Conservation (phyloP, 2,113 vertebrate species). For the Trinectes maculatus region DNA sequence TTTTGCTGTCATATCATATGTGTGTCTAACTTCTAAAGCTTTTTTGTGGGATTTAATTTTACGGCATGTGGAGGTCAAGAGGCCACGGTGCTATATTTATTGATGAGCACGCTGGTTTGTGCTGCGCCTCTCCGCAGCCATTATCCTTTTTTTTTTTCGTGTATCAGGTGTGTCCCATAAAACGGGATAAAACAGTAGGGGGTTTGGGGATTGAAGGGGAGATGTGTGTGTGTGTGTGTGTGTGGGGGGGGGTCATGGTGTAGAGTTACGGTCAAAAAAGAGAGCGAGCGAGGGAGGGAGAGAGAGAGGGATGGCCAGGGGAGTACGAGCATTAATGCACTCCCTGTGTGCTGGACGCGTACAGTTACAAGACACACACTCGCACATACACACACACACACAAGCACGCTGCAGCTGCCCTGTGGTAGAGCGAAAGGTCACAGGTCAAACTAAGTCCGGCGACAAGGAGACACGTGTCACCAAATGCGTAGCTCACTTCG, state of each 20-base stretch:
- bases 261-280: constrained; percentile 69
- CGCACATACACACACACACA: constrained; percentile 51
- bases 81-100: constrained; percentile 23
- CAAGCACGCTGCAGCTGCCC: constrained; percentile 42
- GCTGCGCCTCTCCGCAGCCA: constrained; percentile 29
- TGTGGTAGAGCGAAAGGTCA: constrained; percentile 65
- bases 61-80: constrained; percentile 2
- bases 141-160: constrained; percentile 53
- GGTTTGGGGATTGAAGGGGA: constrained; percentile 23
- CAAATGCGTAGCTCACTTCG: constrained; percentile 5
- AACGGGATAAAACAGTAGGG: constrained; percentile 61
- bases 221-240: not conserved
- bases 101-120: constrained; percentile 43
- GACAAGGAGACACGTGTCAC: constrained; percentile 10
- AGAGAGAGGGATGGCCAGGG: constrained; percentile 52
- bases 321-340: constrained; percentile 65
- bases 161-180: constrained; percentile 74
- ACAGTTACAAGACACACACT: constrained; percentile 70
- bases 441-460: constrained; percentile 21
- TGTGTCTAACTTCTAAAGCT: not conserved
- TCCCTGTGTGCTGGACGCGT: constrained; percentile 63
- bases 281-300: constrained; percentile 31
- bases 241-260: constrained; percentile 15
- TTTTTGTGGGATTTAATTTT: not conserved
- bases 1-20: not conserved